Evolutionary conservation across 2,888 invertebrate genomes (phyloP).

Genomic region (Eristalis pertinax): DNA sequence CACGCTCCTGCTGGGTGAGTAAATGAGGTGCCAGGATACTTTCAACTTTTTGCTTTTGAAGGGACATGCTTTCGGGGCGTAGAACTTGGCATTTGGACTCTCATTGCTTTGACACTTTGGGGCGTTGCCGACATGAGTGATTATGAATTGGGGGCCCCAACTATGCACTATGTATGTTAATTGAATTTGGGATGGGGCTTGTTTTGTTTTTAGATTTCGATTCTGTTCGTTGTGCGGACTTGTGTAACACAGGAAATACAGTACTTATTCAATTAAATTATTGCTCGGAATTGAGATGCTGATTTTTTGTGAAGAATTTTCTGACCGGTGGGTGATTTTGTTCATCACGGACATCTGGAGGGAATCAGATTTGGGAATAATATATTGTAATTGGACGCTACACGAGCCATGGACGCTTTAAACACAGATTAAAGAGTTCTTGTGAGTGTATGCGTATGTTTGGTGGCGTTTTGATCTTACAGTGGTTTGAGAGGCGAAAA

Average conservation of each 20-base stretch:
- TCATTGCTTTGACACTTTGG: background rate
- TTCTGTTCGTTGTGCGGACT: background rate
- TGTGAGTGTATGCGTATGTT: no score
- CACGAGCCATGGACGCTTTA: no score
- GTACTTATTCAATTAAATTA: background rate
- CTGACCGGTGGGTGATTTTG: no score
- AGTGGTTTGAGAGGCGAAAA: no score
- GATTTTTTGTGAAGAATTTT: background rate
- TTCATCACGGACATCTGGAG: no score
- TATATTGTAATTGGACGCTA: no score
- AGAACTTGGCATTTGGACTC: constrained; percentile 10
- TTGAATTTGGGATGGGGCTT: background rate
- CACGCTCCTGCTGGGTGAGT: constrained; percentile 24
- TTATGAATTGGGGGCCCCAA: background rate
- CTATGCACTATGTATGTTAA: background rate
- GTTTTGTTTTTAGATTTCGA: background rate
- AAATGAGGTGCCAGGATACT: constrained; percentile 12
- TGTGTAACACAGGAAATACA: background rate
- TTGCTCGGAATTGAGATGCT: background rate
- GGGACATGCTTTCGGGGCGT: constrained; percentile 1
- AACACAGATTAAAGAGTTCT: no score
- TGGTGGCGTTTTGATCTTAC: no score
- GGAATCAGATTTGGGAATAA: no score
- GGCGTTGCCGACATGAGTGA: background rate
- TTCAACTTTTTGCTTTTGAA: constrained; percentile 25